Percentiles rank a stretch among this genome's conserved stretches.
Conservation (phyloP, 2,888 invertebrate genomes). For the Melieria picta region DNA sequence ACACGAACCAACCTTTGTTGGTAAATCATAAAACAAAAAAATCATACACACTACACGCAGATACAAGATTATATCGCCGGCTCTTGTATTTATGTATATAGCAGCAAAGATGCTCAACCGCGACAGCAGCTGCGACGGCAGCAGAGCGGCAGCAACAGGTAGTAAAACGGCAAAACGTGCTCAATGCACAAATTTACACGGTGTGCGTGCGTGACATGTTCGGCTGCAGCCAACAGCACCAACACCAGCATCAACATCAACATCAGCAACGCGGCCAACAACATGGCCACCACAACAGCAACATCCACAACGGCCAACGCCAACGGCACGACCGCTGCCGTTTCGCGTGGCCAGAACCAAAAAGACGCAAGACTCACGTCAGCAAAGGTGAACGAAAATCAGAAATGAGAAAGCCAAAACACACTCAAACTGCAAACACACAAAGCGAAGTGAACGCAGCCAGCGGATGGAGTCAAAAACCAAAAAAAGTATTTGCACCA, state of each 20-base stretch:
- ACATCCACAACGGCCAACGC: conserved; percentile 1
- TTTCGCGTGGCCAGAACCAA: conserved; percentile 13
- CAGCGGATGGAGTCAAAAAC: too few relatives aligned
- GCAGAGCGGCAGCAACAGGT: conserved; percentile 55
- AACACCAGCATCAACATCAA: background rate
- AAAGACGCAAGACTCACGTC: background rate
- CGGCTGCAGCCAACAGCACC: background rate
- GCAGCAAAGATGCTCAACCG: background rate
- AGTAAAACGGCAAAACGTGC: conserved; percentile 61
- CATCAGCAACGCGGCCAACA: background rate
- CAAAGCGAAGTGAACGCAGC: too few relatives aligned
- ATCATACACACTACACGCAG: background rate
- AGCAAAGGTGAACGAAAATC: too few relatives aligned
- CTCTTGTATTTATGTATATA: conserved; percentile 5
- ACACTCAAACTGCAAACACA: too few relatives aligned
- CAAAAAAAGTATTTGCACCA: too few relatives aligned
- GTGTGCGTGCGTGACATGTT: conserved; percentile 53
- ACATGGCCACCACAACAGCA: background rate
- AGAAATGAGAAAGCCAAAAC: too few relatives aligned
- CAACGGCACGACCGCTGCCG: background rate
- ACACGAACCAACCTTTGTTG: background rate
- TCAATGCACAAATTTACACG: conserved; percentile 53
- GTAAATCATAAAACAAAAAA: background rate
- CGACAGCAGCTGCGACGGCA: background rate
- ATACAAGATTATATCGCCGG: background rate